Evolutionary conservation across 2,113 vertebrate species (phyloP), one percentile per base, ranked within the genome.

Genomic region (Hippoglossus stenolepis): DNA sequence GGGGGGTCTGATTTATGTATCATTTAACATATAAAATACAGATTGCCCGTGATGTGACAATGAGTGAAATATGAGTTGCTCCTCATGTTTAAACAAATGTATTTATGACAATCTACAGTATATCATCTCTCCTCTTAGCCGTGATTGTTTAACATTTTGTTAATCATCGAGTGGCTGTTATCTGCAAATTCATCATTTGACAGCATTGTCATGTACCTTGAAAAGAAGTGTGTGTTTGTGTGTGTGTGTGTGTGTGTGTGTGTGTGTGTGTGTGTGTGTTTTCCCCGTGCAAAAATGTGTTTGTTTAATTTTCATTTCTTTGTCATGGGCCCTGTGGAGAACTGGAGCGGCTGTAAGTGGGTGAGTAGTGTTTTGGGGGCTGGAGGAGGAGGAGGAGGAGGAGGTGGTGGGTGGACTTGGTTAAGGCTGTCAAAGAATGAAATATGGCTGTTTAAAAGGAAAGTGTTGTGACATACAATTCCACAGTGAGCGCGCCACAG

Each of bases 391-490:
- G 49, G 38, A 2, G 24, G 35, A 4, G 17, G 70, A 49, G 56
- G 38, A 2, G 57, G 18, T 18, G 28, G 59, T n/a, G 28, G 7
- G 18, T 6, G 58, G 18, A 77, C 83, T 84, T 88, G 79, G 76
- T 89, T 80, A 85, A 76, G 47, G 53, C 73, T 82, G 83, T 79
- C 70, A 80, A 23, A 65, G 78, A 74, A 49, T 85, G 67, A 89
- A 89, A 89, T 82, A 89, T 84, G 86, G 24, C 1, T 79, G 61
- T 83, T 89, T 79, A 83, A 90, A 86, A 75, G 65, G 82, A 89
- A 83, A 87, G 82, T 85, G 85, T 90, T 91, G 75, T 90, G 89
- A 86, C 89, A 91, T 80, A 81, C 76, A 86, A 86, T 82, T 78
- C 77, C 62, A 45, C 47, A 72, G 60, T 70, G 75, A 80, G 68